These are phyloP conservation scores for Herminia tarsipennalis DNA, from an alignment of 2,888 invertebrate species.

Conservation along the genomic window DNA sequence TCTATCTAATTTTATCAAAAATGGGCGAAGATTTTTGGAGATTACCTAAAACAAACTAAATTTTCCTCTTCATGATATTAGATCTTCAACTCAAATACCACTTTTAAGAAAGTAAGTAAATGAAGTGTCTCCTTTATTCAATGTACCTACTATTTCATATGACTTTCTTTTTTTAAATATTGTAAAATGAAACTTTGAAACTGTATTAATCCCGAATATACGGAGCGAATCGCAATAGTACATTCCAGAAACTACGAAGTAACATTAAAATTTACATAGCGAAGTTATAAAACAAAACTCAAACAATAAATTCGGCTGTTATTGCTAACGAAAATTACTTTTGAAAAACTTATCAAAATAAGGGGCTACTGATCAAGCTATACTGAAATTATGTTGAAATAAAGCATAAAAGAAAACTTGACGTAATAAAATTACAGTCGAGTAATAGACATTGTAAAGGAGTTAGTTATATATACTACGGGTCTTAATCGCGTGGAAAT, in stretches of 20 bases:
- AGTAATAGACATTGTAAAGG: too few species aligned
- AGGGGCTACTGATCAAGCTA: slow-evolving; percentile 42
- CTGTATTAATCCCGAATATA: background rate
- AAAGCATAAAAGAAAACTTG: background rate
- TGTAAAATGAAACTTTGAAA: background rate
- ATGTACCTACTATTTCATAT: too few species aligned
- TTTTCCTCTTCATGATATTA: too few species aligned
- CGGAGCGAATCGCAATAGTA: slow-evolving; percentile 3
- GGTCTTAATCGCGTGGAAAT: too few species aligned
- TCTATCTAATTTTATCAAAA: too few species aligned
- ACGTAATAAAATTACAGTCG: background rate
- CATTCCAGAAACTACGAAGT: slow-evolving; percentile 17
- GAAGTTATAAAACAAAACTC: slow-evolving; percentile 29
- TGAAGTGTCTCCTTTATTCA: too few species aligned
- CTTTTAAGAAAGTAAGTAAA: too few species aligned
- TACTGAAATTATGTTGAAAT: slow-evolving; percentile 58
- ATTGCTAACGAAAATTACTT: slow-evolving; percentile 44
- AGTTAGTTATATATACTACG: too few species aligned
- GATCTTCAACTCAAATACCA: too few species aligned
- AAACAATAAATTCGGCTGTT: slow-evolving; percentile 19
- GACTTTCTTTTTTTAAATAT: too few species aligned
- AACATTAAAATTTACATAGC: slow-evolving; percentile 24
- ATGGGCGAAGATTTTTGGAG: too few species aligned
- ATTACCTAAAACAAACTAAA: too few species aligned
- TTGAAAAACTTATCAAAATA: slow-evolving; percentile 51